A percentile compares a stretch with the other conserved stretches of the same genome.
These are phyloP conservation scores for Nowickia ferox DNA, from an alignment of 2,888 invertebrate species.

Conservation along the genomic window DNA sequence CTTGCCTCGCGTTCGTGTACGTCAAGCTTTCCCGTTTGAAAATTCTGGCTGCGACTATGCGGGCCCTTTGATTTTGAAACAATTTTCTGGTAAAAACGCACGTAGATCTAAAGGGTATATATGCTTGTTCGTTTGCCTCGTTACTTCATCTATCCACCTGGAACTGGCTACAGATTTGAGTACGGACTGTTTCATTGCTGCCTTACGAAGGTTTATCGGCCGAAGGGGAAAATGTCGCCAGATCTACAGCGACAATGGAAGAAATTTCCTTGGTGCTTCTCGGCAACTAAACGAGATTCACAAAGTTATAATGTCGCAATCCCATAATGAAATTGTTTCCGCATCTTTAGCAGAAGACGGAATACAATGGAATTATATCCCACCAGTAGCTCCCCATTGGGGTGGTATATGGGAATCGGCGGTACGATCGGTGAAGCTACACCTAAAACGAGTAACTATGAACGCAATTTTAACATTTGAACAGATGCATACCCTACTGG, in stretches of 20 bases:
- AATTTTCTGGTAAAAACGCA: not conserved
- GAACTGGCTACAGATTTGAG: slow-evolving; percentile 53
- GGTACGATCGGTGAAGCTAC: too few relatives aligned
- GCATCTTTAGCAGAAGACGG: slow-evolving; percentile 55
- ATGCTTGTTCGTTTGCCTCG: too few relatives aligned
- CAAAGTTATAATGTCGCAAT: too few relatives aligned
- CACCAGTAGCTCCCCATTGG: slow-evolving; percentile 57
- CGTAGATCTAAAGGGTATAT: too few relatives aligned
- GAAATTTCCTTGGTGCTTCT: slow-evolving; percentile 68
- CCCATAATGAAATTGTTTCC: slow-evolving; percentile 41
- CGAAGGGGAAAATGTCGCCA: slow-evolving; percentile 10
- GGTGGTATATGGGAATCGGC: too few relatives aligned
- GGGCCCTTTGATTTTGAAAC: not conserved
- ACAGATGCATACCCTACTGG: slow-evolving; percentile 19
- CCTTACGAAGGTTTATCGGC: not conserved
- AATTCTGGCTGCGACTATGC: slow-evolving; percentile 9
- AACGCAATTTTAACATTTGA: slow-evolving; percentile 41
- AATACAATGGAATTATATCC: slow-evolving; percentile 65
- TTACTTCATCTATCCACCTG: slow-evolving; percentile 18
- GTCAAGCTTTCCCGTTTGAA: not conserved
- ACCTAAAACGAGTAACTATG: too few relatives aligned
- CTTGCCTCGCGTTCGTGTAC: too few relatives aligned
- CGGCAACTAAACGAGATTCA: too few relatives aligned
- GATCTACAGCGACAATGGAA: slow-evolving; percentile 67
- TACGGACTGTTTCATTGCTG: slow-evolving; percentile 63